Base-by-base conservation (phyloP, 1,140 invertebrate species). In the Pseudoatta argentina region DNA sequence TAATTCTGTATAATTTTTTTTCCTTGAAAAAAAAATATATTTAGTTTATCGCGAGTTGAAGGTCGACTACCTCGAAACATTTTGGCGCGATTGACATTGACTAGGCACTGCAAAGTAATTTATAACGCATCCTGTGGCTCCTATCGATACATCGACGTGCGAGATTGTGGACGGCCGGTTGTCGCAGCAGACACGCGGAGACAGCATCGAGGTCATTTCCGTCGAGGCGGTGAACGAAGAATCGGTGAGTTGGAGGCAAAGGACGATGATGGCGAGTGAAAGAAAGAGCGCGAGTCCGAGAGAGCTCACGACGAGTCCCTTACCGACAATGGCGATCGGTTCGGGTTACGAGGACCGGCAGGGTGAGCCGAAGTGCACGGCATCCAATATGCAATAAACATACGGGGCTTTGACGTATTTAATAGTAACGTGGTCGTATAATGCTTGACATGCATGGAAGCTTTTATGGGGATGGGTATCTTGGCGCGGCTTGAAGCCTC, bases 361-460 rank as follows among this genome's bases (percentile, higher is more conserved):
- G 87, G 89, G 89, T 77, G 89, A 92, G 85, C 87, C 91, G 90
- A 93, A 92, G 93, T 92, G 90, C 93, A 91, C 81, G 89, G 92
- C 92, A 94, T 94, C 94, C 94, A 95, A 95, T 95, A 94, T 94
- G 94, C 94, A 94, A 95, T 95, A 95, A 95, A 95, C 94, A 94
- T 95, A 93, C 94, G 92, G 89, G 81, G 90, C 86, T 94, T 94
- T 94, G 94, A 94, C 94, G 93, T 95, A 94, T 95, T 95, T 95
- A 95, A 95, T 94, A 94, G 94, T 94, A 95, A 95, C 94, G 92
- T 93, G 94, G 92, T 94, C 94, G 93, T 95, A 95, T 95, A 94
- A 94, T 92, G 93, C 93, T 94, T 95, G 94, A 95, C 94, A 94
- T 93, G 94, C 93, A 94, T 94, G 93, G 92, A 94, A 93, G 93